Base-by-base conservation (phyloP, 2,888 invertebrate species). In the Drosophila austrosaltans region DNA sequence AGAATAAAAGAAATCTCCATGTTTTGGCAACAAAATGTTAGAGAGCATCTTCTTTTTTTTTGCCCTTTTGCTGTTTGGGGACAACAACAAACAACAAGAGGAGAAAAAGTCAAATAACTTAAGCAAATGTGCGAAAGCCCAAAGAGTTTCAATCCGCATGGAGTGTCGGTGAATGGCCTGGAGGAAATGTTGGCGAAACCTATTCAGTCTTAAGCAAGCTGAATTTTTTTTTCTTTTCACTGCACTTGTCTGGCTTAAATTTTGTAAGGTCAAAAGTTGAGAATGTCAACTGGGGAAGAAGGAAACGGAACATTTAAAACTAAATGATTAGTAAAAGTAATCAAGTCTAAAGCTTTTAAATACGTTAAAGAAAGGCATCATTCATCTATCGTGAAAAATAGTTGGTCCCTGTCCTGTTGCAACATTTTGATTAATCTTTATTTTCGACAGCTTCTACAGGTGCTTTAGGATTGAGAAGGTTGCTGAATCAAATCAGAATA, bases 31-130 rank as follows among this genome's bases (percentile, higher is more conserved):
- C 75, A 75, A 64, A 66, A 66, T 32, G 53, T 48, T 48, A 63
- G 36, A 53, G 22, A 66, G 61, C 79, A 76, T 53, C 74, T 61
- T 1, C 16, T 30, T 30, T 28, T 28, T 28, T 40, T 76, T 77
- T 74, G 89, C 71, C 81, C 79, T 69, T 79, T 88, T 68, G 71
- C 67, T 73, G 78, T 83, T 86, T 32, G 82, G 83, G 89, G 81
- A 76, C 66, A 62, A 60, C 66, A 83, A 61, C 66, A 62, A 60
- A 64, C 81, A 61, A 75, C 67, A 75, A 66, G 70, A 36, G 69
- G 66, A 69, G 66, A 75, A 69, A 61, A 86, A 83, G 78, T 72
- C 83, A 88, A 84, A 88, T 81, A 84, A 88, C 84, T 88, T 80
- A 73, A 86, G 87, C 76, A 83, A 83, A 86, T 84, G 87, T 80